Evolutionary conservation across 1,140 invertebrate genomes (phyloP), one percentile per base, ranked within the genome.

Genomic region (Meloidogyne exigua): DNA sequence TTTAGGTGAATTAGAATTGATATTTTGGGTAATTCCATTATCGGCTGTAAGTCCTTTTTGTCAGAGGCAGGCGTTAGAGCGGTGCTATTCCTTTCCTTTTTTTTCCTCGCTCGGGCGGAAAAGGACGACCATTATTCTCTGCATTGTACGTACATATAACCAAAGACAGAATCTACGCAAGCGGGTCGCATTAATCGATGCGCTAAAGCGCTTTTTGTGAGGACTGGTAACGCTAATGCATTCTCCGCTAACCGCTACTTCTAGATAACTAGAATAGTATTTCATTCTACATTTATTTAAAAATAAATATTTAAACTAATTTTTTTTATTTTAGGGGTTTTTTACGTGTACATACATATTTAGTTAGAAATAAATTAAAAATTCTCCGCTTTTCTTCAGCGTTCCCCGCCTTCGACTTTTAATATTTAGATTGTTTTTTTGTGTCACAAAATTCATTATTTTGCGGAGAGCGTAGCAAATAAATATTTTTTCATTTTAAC

Each of bases 371-470:
- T 32, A 32, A 32, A 32, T 2, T 32, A 32, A 32, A 32, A 39
- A 39, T 10, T 57, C 49, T 57, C 18, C n/a, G 18, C 18, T 57
- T 65, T n/a, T 65, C 25, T 15, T 65, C 23, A 23, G 10, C 25
- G 57, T 23, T 21, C 70, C 44, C 57, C 71, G 71, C 71, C 44
- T 63, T 57, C n/a, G 5, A 57, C 18, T 57, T 57, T 57, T 57
- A 39, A 39, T 57, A n/a, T n/a, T 57, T 57, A 1, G 13, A 49
- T 49, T 44, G 13, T 4, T 44, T n/a, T 12, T 57, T 57, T n/a
- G n/a, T n/a, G 4, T 57, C 49, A 57, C n/a, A n/a, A n/a, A n/a
- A n/a, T n/a, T n/a, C 13, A 15, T 49, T 49, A 42, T 42, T 49
- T 57, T n/a, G 49, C 49, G 49, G 49, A 57, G 18, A 9, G 49